Evolutionary conservation across 2,888 invertebrate species (phyloP).

Genomic region (Thera britannica): DNA sequence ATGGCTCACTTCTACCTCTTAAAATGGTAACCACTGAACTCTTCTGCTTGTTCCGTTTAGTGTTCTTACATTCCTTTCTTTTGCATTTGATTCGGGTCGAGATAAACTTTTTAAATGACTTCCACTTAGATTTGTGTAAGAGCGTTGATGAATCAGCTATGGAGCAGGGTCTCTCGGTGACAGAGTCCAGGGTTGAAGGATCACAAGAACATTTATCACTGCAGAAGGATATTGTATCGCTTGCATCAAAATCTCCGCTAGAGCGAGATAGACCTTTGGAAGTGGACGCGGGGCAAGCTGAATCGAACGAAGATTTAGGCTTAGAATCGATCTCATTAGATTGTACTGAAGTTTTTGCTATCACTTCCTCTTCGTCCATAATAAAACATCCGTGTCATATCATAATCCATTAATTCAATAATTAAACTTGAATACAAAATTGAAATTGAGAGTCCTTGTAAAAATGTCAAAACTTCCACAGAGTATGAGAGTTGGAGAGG

Average conservation of each 20-base stretch:
- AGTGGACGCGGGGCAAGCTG: constrained; percentile 61
- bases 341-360: constrained; percentile 27
- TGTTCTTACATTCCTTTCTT: constrained; percentile 38
- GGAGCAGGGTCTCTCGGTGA: constrained; percentile 56
- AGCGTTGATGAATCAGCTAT: constrained; percentile 62
- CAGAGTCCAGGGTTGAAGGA: constrained; percentile 44
- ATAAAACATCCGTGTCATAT: constrained; percentile 5
- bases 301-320: constrained; percentile 52
- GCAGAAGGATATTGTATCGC: constrained; percentile 50
- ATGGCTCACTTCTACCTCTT: constrained; percentile 9
- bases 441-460: no score
- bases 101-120: constrained; percentile 54
- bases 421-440: neutral
- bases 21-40: constrained; percentile 18
- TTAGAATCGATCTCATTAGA: constrained; percentile 34
- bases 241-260: constrained; percentile 58
- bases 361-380: constrained; percentile 38
- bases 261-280: constrained; percentile 62
- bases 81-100: constrained; percentile 49
- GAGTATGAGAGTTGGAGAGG: no score
- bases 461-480: neutral
- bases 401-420: constrained; percentile 22
- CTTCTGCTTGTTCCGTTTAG: constrained; percentile 25
- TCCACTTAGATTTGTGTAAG: constrained; percentile 63
- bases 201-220: constrained; percentile 56